Base-by-base conservation (phyloP, 2,113 vertebrate genomes). In the Barbus barbus region DNA sequence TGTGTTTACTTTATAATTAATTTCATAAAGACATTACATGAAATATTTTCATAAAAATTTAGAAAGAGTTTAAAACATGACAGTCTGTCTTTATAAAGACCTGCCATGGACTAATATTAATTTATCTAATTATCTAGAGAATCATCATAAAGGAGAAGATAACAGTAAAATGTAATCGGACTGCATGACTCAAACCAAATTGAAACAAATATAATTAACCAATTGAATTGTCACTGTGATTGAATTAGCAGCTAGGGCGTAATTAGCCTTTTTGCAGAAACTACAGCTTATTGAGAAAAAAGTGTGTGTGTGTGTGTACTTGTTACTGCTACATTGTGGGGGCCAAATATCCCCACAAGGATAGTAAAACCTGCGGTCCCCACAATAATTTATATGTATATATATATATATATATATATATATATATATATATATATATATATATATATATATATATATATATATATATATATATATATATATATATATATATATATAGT, bases 201-300 rank as follows among this genome's bases (percentile, higher is more conserved):
- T 90, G 89, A 93, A 93, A 92, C 90, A 86, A 92, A 94, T 92
- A 86, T 88, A 93, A 93, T 92, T 87, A 91, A 91, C 87, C 89
- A 67, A 90, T 91, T 93, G 92, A 89, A 91, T 91, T 90, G 83
- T 89, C 90, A 92, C 91, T 92, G 91, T 93, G 92, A 92, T 93
- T 92, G 88, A 90, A 91, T 92, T 91, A 92, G 90, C 87, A 84
- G 82, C 88, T 38, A 56, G 79, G 84, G 80, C 85, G 76, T 91
- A 91, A 91, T 92, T 93, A 88, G 91, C 93, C 89, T 87, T 90
- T 12, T 84, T 91, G 89, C 88, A 33, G 63, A 12, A 60, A 60
- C 22, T 60, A 60, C 41, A 65, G 28, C 41, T 9, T 61, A 41
- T 11, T 38, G 65, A 36, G 65, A 20, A 69, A 36, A 18, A 4